phyloP scores from a whole-genome alignment of 2,797 vertebrate species.

The Okamejei kenojei region DNA sequence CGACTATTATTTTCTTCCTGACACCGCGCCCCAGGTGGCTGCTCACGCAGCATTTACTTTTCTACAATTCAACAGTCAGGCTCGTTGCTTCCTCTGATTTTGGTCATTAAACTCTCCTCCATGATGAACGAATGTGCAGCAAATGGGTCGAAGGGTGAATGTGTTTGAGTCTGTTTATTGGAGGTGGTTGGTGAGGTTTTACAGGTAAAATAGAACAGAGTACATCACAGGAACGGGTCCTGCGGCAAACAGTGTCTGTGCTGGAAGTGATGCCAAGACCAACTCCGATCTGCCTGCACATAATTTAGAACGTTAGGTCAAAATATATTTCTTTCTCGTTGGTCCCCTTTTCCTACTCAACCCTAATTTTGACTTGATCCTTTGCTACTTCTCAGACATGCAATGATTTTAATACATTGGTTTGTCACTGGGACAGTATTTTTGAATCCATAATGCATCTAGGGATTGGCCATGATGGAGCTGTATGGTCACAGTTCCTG shows the following conservation, averaged over 20 bases:
- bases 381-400: not conserved
- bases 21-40: not conserved
- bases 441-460: not conserved
- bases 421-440: not conserved
- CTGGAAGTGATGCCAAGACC: too few relatives aligned
- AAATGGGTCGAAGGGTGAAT: not conserved
- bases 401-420: not conserved
- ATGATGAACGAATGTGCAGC: too few relatives aligned
- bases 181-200: not conserved
- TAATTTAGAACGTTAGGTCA: not conserved
- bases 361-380: not conserved
- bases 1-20: not conserved
- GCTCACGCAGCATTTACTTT: not conserved
- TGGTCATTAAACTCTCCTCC: not conserved
- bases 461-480: too few relatives aligned
- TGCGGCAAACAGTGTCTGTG: too few relatives aligned
- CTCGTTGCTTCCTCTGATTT: not conserved
- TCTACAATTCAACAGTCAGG: not conserved
- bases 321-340: not conserved
- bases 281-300: too few relatives aligned
- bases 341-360: too few relatives aligned
- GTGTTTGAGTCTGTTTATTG: not conserved
- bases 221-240: too few relatives aligned
- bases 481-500: not conserved
- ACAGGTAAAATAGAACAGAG: too few relatives aligned